These are phyloP conservation scores for Aldrovandia affinis DNA, from an alignment of 2,797 vertebrate species.

Conservation along the genomic window DNA sequence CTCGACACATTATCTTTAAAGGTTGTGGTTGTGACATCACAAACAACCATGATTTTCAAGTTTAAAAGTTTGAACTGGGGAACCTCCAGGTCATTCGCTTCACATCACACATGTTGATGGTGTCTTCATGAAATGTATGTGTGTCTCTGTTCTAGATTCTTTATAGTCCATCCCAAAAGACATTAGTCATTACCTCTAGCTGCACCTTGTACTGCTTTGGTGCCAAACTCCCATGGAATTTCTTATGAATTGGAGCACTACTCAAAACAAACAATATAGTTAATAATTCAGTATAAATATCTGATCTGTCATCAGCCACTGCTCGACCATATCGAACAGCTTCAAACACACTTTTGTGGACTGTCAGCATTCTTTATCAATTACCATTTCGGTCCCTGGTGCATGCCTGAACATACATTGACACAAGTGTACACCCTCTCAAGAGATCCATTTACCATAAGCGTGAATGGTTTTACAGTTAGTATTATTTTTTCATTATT, in stretches of 20 bases:
- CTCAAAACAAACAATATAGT: background rate
- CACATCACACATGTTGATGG: background rate
- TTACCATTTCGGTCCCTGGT: background rate
- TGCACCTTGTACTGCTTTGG: background rate
- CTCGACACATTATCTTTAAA: background rate
- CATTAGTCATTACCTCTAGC: background rate
- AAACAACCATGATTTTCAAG: background rate
- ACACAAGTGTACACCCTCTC: background rate
- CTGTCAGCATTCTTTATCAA: background rate
- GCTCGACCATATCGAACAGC: background rate
- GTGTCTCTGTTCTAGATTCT: background rate
- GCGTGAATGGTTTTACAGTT: background rate
- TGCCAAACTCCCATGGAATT: background rate
- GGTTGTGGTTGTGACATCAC: background rate
- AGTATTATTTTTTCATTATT: background rate
- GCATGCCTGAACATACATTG: background rate
- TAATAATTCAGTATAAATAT: background rate
- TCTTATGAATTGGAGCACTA: background rate
- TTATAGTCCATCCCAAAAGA: background rate
- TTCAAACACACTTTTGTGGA: background rate
- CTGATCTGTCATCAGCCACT: background rate
- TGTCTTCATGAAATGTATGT: background rate
- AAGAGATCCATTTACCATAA: background rate
- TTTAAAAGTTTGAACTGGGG: background rate
- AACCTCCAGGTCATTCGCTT: background rate